Evolutionary conservation across 2,888 invertebrate genomes (phyloP), one percentile per base, ranked within the genome.

Genomic region (Opisthograptis luteolata): DNA sequence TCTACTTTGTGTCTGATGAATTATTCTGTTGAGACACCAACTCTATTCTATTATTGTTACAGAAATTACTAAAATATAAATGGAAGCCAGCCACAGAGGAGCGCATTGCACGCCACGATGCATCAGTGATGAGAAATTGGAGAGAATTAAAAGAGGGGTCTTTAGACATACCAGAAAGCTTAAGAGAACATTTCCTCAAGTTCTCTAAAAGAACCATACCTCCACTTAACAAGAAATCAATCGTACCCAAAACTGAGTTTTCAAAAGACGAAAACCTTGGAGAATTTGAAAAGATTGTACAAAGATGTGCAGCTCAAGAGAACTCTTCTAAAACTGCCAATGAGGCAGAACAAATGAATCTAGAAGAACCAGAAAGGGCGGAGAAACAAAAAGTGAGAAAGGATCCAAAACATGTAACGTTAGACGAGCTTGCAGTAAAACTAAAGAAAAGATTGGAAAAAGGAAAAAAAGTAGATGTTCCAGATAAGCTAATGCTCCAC

Each of bases 61-160:
- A 93, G 86, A 95, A 94, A 92, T 79, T 96, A 51, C 56, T 96
- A 0, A 93, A 92, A 69, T 82, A 92, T 13, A 92, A 93, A 27
- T 96, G 95, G 95, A 84, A 86, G 34, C 93, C 94, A 49, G 86
- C 86, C 6, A 88, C 90, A 13, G 76, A 85, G 3, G 76, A 92
- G 31, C 87, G 92, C 32, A 93, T 95, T 15, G 76, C 87, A 25
- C 87, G 91, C 5, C 96, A 96, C 67, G 96, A 96, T 66, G 81
- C 86, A 43, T 82, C 83, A 0, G 96, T 94, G 0, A 83, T 93
- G 68, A 83, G 92, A 56, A 96, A 96, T 77, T 96, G 96, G 96
- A 83, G 91, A 43, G 82, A 92, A 55, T 90, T 95, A 5, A 92
- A 91, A 56, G 79, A 90, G 19, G 93, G 93, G 4, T 79, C 92